A percentile compares a stretch with the other conserved stretches of the same genome.
phyloP scores from a whole-genome alignment of 2,888 invertebrate species.

The Orthonevra nobilis region DNA sequence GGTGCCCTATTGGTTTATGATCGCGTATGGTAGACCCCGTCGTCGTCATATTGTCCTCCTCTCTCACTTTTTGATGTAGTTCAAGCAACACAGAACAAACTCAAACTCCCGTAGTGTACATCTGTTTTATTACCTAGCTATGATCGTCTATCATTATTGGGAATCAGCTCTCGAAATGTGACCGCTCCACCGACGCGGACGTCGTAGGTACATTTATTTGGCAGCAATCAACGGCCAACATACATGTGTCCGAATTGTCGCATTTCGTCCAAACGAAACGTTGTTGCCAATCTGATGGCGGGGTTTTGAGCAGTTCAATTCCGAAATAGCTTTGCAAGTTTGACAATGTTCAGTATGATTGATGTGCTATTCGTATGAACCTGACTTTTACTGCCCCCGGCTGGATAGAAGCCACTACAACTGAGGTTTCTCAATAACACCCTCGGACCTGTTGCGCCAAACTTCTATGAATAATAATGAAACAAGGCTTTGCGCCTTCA shows the following conservation, averaged over 20 bases:
- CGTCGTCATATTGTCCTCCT: background rate
- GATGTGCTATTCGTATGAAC: conserved; percentile 50
- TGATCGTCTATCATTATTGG: conserved; percentile 65
- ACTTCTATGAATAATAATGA: conserved; percentile 61
- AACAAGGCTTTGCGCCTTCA: conserved; percentile 53
- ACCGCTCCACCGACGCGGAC: background rate
- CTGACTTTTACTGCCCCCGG: conserved; percentile 28
- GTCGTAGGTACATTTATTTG: conserved; percentile 32
- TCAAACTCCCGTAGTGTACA: conserved; percentile 58
- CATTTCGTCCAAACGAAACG: conserved; percentile 29
- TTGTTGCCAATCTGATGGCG: conserved; percentile 24
- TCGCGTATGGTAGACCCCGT: conserved; percentile 27
- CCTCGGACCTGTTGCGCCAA: conserved; percentile 19
- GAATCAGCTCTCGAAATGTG: conserved; percentile 49
- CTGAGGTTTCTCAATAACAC: conserved; percentile 36
- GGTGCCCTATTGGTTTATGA: conserved; percentile 64
- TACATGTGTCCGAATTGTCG: conserved; percentile 50
- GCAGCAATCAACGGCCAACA: conserved; percentile 56
- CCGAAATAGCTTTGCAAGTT: conserved; percentile 17
- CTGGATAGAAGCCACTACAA: conserved; percentile 1
- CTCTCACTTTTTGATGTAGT: conserved; percentile 25
- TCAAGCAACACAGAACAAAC: background rate
- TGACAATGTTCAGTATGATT: conserved; percentile 58
- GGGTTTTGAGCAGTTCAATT: conserved; percentile 29
- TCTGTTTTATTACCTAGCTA: conserved; percentile 67